Conservation (phyloP, 2,888 invertebrate genomes). For the Suillia variegata region DNA sequence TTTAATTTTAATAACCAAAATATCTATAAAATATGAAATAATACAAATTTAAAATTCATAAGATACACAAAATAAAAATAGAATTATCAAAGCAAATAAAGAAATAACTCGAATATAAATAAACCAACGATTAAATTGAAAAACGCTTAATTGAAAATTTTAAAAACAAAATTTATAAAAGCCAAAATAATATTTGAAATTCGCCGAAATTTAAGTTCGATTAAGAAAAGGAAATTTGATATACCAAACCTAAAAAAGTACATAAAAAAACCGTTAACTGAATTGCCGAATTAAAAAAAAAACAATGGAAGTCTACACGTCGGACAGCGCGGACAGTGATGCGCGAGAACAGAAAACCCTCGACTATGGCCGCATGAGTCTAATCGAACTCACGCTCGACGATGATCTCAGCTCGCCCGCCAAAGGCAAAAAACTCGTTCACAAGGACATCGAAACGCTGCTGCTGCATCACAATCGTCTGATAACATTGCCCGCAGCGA, state of each 20-base stretch:
- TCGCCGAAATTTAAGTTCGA: neutral
- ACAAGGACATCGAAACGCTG: conserved; percentile 71
- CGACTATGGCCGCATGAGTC: conserved; percentile 68
- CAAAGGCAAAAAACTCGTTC: conserved; percentile 51
- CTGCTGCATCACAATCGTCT: conserved; percentile 87
- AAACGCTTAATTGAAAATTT: neutral
- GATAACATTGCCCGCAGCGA: conserved; percentile 68
- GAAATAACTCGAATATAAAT: too few species aligned
- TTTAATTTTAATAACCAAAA: too few species aligned
- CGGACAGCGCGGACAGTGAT: conserved; percentile 83
- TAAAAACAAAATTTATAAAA: neutral
- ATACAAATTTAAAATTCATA: too few species aligned
- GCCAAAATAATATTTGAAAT: too few species aligned
- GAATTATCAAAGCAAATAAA: neutral
- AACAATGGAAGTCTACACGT: conserved; percentile 86
- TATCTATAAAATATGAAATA: too few species aligned
- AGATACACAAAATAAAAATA: neutral
- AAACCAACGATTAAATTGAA: too few species aligned
- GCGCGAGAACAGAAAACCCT: conserved; percentile 73
- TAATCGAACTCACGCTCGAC: conserved; percentile 65
- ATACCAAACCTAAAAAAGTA: too few species aligned
- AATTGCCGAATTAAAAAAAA: too few species aligned
- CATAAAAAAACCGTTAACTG: too few species aligned
- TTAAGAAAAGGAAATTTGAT: too few species aligned
- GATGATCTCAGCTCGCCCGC: conserved; percentile 65